A percentile compares a stretch with the other conserved stretches of the same genome.
Evolutionary conservation across 2,113 vertebrate genomes (phyloP).

Genomic region (Leiothrix lutea): DNA sequence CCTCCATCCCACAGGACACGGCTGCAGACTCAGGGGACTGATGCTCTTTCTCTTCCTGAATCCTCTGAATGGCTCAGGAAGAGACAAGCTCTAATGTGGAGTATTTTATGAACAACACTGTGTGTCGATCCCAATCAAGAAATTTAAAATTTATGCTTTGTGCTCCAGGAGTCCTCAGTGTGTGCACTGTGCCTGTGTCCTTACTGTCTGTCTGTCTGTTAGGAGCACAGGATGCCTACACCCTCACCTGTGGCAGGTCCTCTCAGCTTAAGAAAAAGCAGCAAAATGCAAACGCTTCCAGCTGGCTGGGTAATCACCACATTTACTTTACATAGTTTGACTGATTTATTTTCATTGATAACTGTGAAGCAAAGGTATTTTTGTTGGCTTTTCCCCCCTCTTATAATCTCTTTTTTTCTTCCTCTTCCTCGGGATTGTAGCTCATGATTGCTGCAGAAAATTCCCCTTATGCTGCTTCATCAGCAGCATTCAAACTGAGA

Average conservation of each 20-base stretch:
- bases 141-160: neutral
- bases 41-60: neutral
- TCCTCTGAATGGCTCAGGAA: neutral
- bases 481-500: neutral
- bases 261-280: constrained; percentile 71
- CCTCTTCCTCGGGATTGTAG: neutral
- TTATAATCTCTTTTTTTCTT: neutral
- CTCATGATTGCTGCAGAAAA: neutral
- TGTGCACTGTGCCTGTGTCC: neutral
- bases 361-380: neutral
- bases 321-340: constrained; percentile 22
- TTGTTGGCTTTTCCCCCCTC: neutral
- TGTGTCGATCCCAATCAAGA: neutral
- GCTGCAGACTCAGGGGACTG: rapidly evolving
- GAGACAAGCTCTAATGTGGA: neutral
- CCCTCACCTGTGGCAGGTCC: constrained; percentile 74
- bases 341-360: neutral
- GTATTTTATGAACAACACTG: neutral
- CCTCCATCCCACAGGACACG: neutral
- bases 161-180: neutral
- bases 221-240: constrained; percentile 78
- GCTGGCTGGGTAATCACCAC: constrained; percentile 73
- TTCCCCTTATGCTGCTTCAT: neutral
- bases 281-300: constrained; percentile 71
- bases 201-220: constrained; percentile 63